Evolutionary conservation across 2,113 vertebrate species (phyloP).

Genomic region (Catagonus wagneri): DNA sequence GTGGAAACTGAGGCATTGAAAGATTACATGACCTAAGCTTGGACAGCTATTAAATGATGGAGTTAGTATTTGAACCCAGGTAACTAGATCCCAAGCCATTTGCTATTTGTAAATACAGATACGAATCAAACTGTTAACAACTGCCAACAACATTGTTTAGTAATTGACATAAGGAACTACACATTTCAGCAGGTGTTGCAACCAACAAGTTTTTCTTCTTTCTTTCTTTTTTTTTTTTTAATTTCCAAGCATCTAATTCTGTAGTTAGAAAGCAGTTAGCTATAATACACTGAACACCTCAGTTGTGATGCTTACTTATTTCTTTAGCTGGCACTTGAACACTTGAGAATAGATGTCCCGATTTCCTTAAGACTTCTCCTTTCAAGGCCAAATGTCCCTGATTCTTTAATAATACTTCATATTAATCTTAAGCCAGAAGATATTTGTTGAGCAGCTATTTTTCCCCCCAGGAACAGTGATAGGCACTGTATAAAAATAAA

Average conservation of each 20-base stretch:
- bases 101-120: background rate
- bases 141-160: conserved; percentile 19
- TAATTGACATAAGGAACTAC: conserved; percentile 26
- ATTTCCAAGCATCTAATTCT: background rate
- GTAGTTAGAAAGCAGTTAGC: background rate
- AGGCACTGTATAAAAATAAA: conserved; percentile 37
- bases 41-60: background rate
- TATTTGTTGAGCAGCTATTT: conserved; percentile 8
- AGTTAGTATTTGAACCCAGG: background rate
- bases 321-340: background rate
- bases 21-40: background rate
- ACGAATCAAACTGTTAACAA: conserved; percentile 49
- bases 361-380: background rate
- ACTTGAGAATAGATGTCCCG: background rate
- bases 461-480: background rate
- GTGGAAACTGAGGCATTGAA: conserved; percentile 23
- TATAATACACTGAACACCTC: background rate
- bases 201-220: background rate
- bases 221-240: background rate
- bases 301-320: background rate
- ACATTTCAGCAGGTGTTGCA: background rate
- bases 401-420: background rate
- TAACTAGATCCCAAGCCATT: background rate
- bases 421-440: background rate
- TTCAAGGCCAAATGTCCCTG: background rate